phyloP scores from a whole-genome alignment of 2,797 vertebrate genomes.

The Podarcis siculus region DNA sequence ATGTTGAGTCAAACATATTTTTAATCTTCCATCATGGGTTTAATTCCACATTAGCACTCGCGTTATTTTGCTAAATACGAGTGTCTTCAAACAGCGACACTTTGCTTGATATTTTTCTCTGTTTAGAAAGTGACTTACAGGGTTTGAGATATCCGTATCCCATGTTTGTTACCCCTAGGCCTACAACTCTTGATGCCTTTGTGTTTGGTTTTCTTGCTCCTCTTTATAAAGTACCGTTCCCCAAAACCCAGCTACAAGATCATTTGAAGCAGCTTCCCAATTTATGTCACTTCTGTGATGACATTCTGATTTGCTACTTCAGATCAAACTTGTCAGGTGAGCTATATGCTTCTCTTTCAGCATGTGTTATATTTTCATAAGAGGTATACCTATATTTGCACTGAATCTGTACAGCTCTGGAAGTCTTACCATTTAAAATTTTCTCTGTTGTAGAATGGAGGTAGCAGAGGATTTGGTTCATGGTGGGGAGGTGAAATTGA shows the following conservation, averaged over 20 bases:
- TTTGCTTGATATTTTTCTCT: constrained; percentile 1
- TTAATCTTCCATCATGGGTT: neutral
- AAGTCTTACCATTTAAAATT: constrained; percentile 1
- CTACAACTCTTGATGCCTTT: constrained; percentile 95
- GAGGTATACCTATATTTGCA: neutral
- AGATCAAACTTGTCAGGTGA: constrained; percentile 82
- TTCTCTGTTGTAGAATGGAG: constrained; percentile 22
- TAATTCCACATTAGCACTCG: neutral
- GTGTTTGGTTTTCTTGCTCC: constrained; percentile 95
- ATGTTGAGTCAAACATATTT: neutral
- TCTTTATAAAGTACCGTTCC: constrained; percentile 89
- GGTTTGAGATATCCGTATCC: neutral
- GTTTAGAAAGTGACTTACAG: rapidly evolving
- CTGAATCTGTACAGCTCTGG: neutral
- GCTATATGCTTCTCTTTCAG: constrained; percentile 35
- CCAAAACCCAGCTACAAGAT: constrained; percentile 89
- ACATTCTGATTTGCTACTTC: constrained; percentile 89
- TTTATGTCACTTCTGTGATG: constrained; percentile 91
- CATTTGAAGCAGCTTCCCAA: constrained; percentile 95
- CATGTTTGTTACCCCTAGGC: constrained; percentile 76
- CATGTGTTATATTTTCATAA: neutral
- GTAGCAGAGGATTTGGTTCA: neutral
- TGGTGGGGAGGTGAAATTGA: neutral
- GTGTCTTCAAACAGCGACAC: neutral
- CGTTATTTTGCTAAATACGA: neutral